phyloP scores from a whole-genome alignment of 2,113 vertebrate species.

The Sphyrna mokarran region DNA sequence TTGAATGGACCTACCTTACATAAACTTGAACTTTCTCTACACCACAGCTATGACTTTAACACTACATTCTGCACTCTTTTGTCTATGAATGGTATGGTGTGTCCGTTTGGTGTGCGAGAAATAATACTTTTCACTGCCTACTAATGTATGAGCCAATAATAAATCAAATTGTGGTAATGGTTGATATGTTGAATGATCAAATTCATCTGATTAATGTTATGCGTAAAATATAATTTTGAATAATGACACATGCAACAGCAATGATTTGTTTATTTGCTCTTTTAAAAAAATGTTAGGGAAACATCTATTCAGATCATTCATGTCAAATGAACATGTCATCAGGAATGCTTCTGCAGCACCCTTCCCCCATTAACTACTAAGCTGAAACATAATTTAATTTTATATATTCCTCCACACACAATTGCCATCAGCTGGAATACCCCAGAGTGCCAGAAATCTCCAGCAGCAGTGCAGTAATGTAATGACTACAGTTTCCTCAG shows the following conservation, averaged over 20 bases:
- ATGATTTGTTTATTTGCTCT: constrained; percentile 47
- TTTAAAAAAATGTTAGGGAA: constrained; percentile 40
- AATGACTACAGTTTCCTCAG: constrained; percentile 31
- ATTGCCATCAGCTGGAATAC: background rate
- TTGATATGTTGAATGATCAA: background rate
- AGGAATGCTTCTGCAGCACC: background rate
- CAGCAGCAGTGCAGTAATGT: background rate
- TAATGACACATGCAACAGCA: constrained; percentile 45
- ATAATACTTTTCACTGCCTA: too few species aligned
- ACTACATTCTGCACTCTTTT: too few species aligned
- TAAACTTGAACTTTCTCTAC: too few species aligned
- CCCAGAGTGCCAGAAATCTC: background rate
- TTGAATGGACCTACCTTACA: too few species aligned
- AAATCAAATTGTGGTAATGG: background rate
- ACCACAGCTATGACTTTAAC: too few species aligned
- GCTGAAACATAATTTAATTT: constrained; percentile 25
- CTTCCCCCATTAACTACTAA: background rate
- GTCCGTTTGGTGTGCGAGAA: too few species aligned
- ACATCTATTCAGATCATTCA: constrained; percentile 44
- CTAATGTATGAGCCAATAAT: too few species aligned
- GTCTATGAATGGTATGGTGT: too few species aligned
- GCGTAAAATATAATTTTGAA: constrained; percentile 3
- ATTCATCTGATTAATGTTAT: background rate
- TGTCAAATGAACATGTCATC: constrained; percentile 39
- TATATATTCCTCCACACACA: background rate